A percentile compares a stretch with the other conserved stretches of the same genome.
phyloP scores from a whole-genome alignment of 2,797 vertebrate species.

The Acanthurus lineatus region DNA sequence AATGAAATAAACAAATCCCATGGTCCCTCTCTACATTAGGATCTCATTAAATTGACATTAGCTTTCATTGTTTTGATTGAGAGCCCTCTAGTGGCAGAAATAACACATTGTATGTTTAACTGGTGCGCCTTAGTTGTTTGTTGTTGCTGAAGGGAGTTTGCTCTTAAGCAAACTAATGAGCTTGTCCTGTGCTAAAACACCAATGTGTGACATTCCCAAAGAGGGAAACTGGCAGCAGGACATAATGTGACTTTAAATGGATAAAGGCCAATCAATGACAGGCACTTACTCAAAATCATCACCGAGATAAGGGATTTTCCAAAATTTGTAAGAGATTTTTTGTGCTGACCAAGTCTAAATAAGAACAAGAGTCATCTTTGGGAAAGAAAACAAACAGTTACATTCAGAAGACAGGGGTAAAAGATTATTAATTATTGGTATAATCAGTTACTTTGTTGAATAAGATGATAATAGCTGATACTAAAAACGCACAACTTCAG shows the following conservation, averaged over 20 bases:
- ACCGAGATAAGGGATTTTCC: not conserved
- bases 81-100: no score
- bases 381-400: not conserved
- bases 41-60: no score
- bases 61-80: no score
- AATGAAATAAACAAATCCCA: no score
- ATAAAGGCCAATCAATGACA: not conserved
- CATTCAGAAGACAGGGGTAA: not conserved
- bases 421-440: not conserved
- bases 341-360: not conserved
- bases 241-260: not conserved
- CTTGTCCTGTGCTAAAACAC: conserved; percentile 30
- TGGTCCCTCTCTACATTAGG: no score
- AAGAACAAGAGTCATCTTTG: not conserved
- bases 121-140: no score
- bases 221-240: conserved; percentile 16
- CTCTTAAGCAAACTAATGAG: conserved; percentile 28
- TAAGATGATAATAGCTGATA: not conserved
- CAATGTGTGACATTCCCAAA: conserved; percentile 59
- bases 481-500: not conserved
- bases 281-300: not conserved
- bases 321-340: not conserved
- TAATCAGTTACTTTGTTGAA: not conserved
- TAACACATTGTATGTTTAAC: no score
- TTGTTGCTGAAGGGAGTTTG: not conserved